Evolutionary conservation across 2,888 invertebrate genomes (phyloP).

Genomic region (Tenthredo scrophulariae): DNA sequence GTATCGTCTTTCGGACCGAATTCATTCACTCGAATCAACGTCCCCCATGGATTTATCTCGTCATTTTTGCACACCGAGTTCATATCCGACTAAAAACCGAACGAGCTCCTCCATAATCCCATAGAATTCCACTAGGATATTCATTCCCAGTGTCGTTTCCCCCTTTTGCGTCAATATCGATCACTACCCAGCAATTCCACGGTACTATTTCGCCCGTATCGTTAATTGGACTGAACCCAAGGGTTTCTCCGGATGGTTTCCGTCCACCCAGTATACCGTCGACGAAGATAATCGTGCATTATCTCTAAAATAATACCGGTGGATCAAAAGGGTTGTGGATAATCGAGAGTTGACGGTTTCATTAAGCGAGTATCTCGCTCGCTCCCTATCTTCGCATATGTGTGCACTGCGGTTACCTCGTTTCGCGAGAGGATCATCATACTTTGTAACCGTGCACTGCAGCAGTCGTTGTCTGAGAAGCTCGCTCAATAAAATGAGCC

Average conservation of each 20-base stretch:
- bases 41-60: neutral
- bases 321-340: constrained; percentile 30
- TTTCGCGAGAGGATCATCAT: constrained; percentile 70
- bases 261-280: neutral
- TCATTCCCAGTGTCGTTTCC: neutral
- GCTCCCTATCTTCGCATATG: neutral
- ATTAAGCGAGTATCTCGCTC: constrained; percentile 36
- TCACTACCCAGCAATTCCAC: too few species aligned
- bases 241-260: neutral
- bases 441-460: constrained; percentile 69
- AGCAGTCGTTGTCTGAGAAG: neutral
- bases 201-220: neutral
- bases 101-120: neutral
- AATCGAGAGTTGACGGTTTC: constrained; percentile 52
- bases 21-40: neutral
- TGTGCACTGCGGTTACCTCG: neutral
- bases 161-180: neutral
- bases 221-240: neutral
- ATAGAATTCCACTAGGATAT: neutral
- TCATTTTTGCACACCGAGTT: neutral
- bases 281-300: neutral
- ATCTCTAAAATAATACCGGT: neutral
- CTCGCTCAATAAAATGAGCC: neutral
- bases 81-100: neutral
- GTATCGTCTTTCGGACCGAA: neutral